A percentile compares a stretch with the other conserved stretches of the same genome.
phyloP scores from a whole-genome alignment of 2,113 vertebrate species.

The Oreochromis aureus region DNA sequence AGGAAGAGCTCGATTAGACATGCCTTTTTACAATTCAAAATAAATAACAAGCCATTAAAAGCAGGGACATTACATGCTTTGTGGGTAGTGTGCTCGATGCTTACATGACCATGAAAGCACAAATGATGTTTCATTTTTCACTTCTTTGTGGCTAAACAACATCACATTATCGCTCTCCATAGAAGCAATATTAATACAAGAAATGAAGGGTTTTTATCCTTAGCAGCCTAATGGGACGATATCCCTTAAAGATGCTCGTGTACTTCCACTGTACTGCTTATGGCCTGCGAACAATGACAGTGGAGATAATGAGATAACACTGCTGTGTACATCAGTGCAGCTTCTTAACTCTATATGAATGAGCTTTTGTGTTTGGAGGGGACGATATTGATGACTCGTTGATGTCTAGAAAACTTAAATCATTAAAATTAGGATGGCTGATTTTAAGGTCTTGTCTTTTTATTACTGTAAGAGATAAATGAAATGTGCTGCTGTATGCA shows the following conservation, averaged over 20 bases:
- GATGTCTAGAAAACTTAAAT: neutral
- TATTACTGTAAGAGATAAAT: neutral
- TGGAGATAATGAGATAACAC: conserved; percentile 34
- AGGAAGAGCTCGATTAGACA: conserved; percentile 26
- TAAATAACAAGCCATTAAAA: conserved; percentile 57
- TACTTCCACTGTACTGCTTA: conserved; percentile 14
- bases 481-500: neutral
- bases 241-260: conserved; percentile 12
- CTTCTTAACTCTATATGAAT: neutral
- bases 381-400: neutral
- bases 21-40: conserved; percentile 9
- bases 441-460: neutral
- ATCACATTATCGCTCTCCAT: conserved; percentile 21
- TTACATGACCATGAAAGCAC: conserved; percentile 56
- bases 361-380: neutral
- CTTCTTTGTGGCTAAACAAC: conserved; percentile 44
- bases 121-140: conserved; percentile 54
- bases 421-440: neutral
- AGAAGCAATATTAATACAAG: conserved; percentile 19
- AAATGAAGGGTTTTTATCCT: conserved; percentile 20
- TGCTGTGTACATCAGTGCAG: neutral
- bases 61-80: conserved; percentile 13
- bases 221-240: conserved; percentile 28
- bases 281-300: conserved; percentile 10
- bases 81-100: conserved; percentile 21